Percentiles rank a stretch among this genome's conserved stretches.
These are phyloP conservation scores for Xestia ashworthii DNA, from an alignment of 2,888 invertebrate genomes.

Conservation along the genomic window DNA sequence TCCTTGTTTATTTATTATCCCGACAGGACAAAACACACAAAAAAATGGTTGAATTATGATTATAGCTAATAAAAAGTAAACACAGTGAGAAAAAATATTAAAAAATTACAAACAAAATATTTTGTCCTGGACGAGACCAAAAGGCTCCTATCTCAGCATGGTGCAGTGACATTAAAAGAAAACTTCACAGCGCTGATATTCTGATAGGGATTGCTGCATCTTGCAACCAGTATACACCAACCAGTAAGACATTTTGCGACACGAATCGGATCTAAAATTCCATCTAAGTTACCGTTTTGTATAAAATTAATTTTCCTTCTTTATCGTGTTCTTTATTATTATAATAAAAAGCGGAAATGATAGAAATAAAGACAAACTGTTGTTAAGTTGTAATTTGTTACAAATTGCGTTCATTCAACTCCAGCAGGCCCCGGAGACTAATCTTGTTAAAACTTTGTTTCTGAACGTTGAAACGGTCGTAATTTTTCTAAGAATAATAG, in stretches of 20 bases:
- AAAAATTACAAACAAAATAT: too few relatives aligned
- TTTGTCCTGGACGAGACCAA: too few relatives aligned
- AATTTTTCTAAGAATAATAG: conserved; percentile 60
- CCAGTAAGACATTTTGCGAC: not conserved
- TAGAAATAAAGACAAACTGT: conserved; percentile 67
- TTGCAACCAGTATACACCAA: not conserved
- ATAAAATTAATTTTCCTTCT: conserved; percentile 31
- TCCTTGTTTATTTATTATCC: too few relatives aligned
- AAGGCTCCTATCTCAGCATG: too few relatives aligned
- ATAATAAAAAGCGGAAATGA: conserved; percentile 58
- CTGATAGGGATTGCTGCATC: not conserved
- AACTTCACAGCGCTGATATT: too few relatives aligned
- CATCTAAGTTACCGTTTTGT: conserved; percentile 36
- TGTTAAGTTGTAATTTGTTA: conserved; percentile 71
- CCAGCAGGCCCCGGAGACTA: conserved; percentile 69
- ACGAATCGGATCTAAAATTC: conserved; percentile 26
- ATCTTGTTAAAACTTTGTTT: conserved; percentile 72
- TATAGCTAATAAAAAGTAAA: too few relatives aligned
- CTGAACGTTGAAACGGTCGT: conserved; percentile 39
- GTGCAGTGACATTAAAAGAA: too few relatives aligned
- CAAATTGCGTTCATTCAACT: conserved; percentile 73
- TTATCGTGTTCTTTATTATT: conserved; percentile 46
- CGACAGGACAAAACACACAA: too few relatives aligned
- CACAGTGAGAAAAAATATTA: too few relatives aligned
- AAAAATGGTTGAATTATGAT: too few relatives aligned